phyloP scores from a whole-genome alignment of 2,888 invertebrate genomes.

The Lapara coniferarum region DNA sequence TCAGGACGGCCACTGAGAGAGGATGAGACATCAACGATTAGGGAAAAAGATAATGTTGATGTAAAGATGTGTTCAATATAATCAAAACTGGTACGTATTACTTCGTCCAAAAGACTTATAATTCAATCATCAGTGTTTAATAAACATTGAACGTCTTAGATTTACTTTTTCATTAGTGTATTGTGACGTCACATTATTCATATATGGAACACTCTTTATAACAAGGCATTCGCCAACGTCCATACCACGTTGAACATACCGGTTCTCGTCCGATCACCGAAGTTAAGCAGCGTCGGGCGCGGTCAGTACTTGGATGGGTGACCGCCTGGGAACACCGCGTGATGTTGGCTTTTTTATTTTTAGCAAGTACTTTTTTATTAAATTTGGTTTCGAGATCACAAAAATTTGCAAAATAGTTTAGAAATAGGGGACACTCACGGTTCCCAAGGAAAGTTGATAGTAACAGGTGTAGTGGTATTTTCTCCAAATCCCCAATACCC shows the following conservation, averaged over 20 bases:
- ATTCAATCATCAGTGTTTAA: too few relatives aligned
- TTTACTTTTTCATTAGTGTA: not conserved
- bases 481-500: slow-evolving; percentile 62
- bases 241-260: slow-evolving; percentile 77
- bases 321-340: slow-evolving; percentile 77
- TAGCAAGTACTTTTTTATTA: too few relatives aligned
- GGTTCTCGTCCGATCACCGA: slow-evolving; percentile 81
- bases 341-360: slow-evolving; percentile 57
- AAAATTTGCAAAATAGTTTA: not conserved
- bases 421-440: slow-evolving; percentile 41
- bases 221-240: slow-evolving; percentile 49
- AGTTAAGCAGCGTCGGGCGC: slow-evolving; percentile 79
- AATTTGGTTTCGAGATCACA: not conserved
- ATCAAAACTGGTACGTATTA: too few relatives aligned
- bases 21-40: too few relatives aligned
- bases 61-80: too few relatives aligned
- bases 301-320: slow-evolving; percentile 81
- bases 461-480: slow-evolving; percentile 51
- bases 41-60: too few relatives aligned
- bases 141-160: too few relatives aligned
- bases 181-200: not conserved
- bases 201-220: not conserved
- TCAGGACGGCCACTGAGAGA: too few relatives aligned
- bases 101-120: too few relatives aligned
- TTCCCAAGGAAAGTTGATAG: slow-evolving; percentile 54